Conservation (phyloP, 2,888 invertebrate genomes). For the Neria commutata region DNA sequence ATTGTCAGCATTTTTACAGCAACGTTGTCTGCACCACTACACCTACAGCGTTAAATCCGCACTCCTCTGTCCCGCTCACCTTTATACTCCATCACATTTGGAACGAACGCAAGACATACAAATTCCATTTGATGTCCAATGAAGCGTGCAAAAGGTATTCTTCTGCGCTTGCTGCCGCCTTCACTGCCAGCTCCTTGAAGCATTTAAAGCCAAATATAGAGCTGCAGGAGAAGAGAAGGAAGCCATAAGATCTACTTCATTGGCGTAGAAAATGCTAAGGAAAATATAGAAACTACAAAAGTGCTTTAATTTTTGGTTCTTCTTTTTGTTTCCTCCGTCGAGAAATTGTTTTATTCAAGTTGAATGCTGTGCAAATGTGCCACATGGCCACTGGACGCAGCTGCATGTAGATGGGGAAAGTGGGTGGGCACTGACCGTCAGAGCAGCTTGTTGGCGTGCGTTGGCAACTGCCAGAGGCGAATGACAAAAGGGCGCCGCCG, state of each 20-base stretch:
- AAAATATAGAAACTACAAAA: not conserved
- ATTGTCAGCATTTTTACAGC: too few species aligned
- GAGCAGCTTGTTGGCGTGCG: constrained; percentile 26
- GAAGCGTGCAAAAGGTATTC: constrained; percentile 52
- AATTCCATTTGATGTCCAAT: constrained; percentile 53
- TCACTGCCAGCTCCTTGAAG: constrained; percentile 16
- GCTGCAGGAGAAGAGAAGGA: not conserved
- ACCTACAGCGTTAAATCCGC: too few species aligned
- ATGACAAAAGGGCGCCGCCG: constrained; percentile 56
- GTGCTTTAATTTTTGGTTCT: not conserved
- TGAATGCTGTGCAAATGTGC: constrained; percentile 37
- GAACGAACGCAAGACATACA: constrained; percentile 37
- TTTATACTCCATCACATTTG: too few species aligned
- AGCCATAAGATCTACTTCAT: not conserved
- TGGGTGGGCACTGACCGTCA: not conserved
- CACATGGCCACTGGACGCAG: constrained; percentile 23
- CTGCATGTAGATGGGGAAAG: constrained; percentile 31
- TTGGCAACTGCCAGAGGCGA: too few species aligned
- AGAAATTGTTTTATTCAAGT: constrained; percentile 43
- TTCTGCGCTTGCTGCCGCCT: constrained; percentile 37
- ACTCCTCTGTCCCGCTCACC: too few species aligned
- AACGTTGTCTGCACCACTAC: too few species aligned
- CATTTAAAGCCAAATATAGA: too few species aligned
- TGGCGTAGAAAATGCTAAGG: not conserved
- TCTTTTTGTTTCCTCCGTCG: constrained; percentile 1